A percentile compares a stretch with the other conserved stretches of the same genome.
These are phyloP conservation scores for Beaufortia kweichowensis DNA, from an alignment of 2,113 vertebrate genomes.

Conservation along the genomic window DNA sequence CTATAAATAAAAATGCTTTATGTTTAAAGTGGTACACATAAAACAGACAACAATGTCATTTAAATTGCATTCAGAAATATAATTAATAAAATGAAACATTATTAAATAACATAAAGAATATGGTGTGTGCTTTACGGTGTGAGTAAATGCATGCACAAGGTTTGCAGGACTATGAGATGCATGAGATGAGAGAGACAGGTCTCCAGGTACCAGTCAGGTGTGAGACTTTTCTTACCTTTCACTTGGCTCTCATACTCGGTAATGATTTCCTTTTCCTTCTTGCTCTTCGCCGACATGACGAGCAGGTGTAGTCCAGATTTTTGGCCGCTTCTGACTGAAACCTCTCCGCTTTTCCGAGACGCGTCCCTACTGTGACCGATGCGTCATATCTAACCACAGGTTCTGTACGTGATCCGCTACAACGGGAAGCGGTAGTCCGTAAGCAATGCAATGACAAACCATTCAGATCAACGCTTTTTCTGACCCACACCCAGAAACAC, in stretches of 20 bases:
- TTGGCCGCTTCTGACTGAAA: conserved; percentile 35
- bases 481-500: not conserved
- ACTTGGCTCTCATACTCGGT: conserved; percentile 88
- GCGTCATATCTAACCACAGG: conserved; percentile 50
- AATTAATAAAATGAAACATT: not conserved
- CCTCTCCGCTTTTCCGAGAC: conserved; percentile 26
- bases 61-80: not conserved
- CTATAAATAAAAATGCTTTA: not conserved
- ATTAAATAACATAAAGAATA: not conserved
- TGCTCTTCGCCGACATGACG: conserved; percentile 83
- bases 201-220: conserved; percentile 52
- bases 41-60: not conserved
- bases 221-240: conserved; percentile 76
- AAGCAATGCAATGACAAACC: conserved; percentile 33
- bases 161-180: not conserved
- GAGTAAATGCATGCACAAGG: not conserved
- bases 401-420: conserved; percentile 27
- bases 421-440: conserved; percentile 19
- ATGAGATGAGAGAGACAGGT: not conserved
- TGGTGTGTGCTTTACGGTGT: not conserved
- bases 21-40: not conserved
- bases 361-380: conserved; percentile 45
- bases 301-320: conserved; percentile 46
- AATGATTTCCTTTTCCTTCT: conserved; percentile 89
- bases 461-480: not conserved